Percentiles rank a stretch among this genome's conserved stretches.
These are phyloP conservation scores for Hestina assimilis DNA, from an alignment of 1,140 invertebrate genomes.

Conservation along the genomic window DNA sequence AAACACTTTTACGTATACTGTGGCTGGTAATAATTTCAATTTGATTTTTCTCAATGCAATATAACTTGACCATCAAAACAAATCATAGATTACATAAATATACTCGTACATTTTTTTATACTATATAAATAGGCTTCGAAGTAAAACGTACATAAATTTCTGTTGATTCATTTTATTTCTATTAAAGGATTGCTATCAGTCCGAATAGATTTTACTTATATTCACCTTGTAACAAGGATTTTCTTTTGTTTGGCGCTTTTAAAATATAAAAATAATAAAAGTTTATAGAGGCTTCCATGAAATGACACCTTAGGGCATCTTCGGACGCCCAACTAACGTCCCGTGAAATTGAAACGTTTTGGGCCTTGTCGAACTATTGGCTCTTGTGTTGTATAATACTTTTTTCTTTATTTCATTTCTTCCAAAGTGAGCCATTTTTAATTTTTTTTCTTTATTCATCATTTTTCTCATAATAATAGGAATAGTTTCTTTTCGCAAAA, in stretches of 20 bases:
- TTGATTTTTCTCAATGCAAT: too few species aligned
- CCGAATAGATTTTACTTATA: neutral
- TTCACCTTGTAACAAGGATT: neutral
- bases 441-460: too few species aligned
- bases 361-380: constrained; percentile 18
- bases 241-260: constrained; percentile 16
- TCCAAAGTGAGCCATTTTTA: neutral
- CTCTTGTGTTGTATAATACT: neutral
- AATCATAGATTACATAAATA: too few species aligned
- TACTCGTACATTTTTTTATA: too few species aligned
- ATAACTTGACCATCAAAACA: too few species aligned
- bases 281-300: constrained; percentile 41
- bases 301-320: constrained; percentile 73
- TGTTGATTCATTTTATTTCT: neutral
- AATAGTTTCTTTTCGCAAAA: too few species aligned
- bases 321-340: constrained; percentile 67
- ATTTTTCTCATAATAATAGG: too few species aligned
- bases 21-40: too few species aligned
- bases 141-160: too few species aligned
- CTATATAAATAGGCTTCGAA: too few species aligned
- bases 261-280: constrained; percentile 16
- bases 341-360: constrained; percentile 71
- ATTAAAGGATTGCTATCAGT: neutral
- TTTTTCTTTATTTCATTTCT: constrained; percentile 1
- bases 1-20: too few species aligned